Base-by-base conservation (phyloP, 2,888 invertebrate species). In the Drymonia ruficornis region DNA sequence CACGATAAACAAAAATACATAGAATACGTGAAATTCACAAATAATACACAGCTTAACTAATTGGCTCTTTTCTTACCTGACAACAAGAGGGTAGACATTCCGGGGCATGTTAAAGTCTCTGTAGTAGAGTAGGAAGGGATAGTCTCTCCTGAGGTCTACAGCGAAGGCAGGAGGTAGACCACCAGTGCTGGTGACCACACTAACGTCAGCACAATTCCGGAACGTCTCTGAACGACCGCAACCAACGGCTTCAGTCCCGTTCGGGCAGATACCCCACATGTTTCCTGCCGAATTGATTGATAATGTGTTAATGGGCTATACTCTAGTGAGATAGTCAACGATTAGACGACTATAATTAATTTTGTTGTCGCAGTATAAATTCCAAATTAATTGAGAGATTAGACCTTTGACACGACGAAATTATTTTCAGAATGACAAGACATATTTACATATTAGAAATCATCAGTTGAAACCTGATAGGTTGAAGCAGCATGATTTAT, bases 161-260 rank as follows among this genome's bases (percentile, higher is more conserved):
- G 95, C 94, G 80, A 97, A 96, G 63, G 95, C 90, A 12, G 97
- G 96, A 0, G 96, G 93, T 3, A 96, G 94, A 52, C 95, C 96
- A 4, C 95, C 96, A 2, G 96, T 96, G 81, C 95, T 97, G 31
- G 97, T 96, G 8, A 96, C 91, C 65, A 98, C 96, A 53, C 95
- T 95, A 55, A 98, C 94, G 81, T 98, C 98, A 0, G 98, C 98
- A 79, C 98, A 98, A 82, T 98, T 98, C 58, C 97, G 93, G 87
- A 98, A 98, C 0, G 97, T 97, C 88, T 98, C 98, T 9, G 98
- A 96, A 63, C 95, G 94, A n/a, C 98, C 98, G 78, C 98, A 98
- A 1, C 98, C 98, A 1, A 97, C 96, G 0, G 96, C 96, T 77
- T 97, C 96, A 0, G 97, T 97, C 44, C 98, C 98, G 80, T 98